These are phyloP conservation scores for Raja brachyura DNA, from an alignment of 2,113 vertebrate species.

Conservation along the genomic window DNA sequence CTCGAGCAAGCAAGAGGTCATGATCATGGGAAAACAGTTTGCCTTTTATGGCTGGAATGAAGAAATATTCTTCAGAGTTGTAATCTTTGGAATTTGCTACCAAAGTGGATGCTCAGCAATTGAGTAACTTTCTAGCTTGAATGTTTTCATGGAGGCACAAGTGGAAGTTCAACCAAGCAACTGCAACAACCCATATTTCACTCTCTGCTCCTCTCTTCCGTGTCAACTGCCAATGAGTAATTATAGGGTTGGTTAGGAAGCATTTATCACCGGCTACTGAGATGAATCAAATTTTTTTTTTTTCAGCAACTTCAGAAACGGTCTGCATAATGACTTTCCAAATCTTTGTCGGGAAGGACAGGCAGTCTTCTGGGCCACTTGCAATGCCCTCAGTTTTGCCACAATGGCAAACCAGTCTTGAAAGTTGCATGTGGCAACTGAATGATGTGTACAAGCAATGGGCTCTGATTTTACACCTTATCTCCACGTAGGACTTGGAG, in stretches of 20 bases:
- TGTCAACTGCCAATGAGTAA: not conserved
- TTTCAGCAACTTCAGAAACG: not conserved
- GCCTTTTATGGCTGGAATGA: too few species aligned
- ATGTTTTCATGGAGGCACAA: not conserved
- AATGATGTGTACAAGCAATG: not conserved
- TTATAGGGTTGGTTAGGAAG: not conserved
- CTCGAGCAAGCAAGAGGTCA: not conserved
- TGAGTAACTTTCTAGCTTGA: too few species aligned
- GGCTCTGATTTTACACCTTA: not conserved
- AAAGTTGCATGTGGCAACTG: not conserved
- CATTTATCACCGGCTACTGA: not conserved
- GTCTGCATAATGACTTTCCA: not conserved
- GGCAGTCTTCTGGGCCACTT: not conserved
- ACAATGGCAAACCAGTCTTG: not conserved
- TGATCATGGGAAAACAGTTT: not conserved
- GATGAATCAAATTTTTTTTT: not conserved
- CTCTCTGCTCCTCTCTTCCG: too few species aligned
- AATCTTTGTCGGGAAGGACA: not conserved
- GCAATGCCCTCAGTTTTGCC: not conserved
- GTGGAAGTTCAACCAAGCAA: too few species aligned
- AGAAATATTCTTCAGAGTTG: too few species aligned
- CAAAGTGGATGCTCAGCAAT: too few species aligned
- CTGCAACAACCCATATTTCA: too few species aligned
- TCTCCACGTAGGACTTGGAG: not conserved
- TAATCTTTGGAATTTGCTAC: too few species aligned